Evolutionary conservation across 1,140 invertebrate genomes (phyloP).

Genomic region (Gonioctena quinquepunctata): DNA sequence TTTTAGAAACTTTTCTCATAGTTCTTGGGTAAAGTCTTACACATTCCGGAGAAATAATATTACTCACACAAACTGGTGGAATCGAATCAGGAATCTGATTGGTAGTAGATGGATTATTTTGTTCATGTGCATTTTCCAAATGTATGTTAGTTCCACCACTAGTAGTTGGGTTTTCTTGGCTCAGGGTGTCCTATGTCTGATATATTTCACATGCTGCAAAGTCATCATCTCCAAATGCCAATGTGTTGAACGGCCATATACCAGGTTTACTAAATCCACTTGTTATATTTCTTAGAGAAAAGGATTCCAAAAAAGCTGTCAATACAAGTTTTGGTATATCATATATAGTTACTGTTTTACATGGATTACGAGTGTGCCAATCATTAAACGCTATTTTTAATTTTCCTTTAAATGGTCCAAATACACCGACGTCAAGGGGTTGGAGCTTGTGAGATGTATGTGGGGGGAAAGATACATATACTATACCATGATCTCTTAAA

Average conservation of each 20-base stretch:
- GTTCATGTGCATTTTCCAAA: no score
- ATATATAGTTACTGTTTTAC: slow-evolving; percentile 46
- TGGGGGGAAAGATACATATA: slow-evolving; percentile 48
- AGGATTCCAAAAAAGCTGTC: slow-evolving; percentile 24
- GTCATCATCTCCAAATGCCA: slow-evolving; percentile 27
- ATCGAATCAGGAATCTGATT: no score
- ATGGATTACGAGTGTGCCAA: slow-evolving; percentile 39
- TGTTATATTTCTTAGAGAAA: slow-evolving; percentile 30
- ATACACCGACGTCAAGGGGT: slow-evolving; percentile 51
- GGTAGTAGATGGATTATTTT: no score
- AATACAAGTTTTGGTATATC: slow-evolving; percentile 37
- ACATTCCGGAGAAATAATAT: no score
- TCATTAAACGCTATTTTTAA: slow-evolving; percentile 53
- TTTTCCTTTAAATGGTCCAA: slow-evolving; percentile 46
- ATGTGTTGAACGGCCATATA: slow-evolving; percentile 22
- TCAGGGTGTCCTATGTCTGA: no score
- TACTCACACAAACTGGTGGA: no score
- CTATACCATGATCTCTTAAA: slow-evolving; percentile 46
- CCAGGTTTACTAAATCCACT: slow-evolving; percentile 22
- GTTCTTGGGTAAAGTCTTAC: no score
- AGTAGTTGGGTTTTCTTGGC: no score
- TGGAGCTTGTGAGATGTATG: slow-evolving; percentile 54
- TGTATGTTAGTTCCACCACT: no score
- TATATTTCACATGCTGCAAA: no score
- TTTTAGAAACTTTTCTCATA: no score